Percentiles rank a stretch among this genome's conserved stretches.
Evolutionary conservation across 2,113 vertebrate species (phyloP).

Genomic region (Protobothrops flavoviridis): DNA sequence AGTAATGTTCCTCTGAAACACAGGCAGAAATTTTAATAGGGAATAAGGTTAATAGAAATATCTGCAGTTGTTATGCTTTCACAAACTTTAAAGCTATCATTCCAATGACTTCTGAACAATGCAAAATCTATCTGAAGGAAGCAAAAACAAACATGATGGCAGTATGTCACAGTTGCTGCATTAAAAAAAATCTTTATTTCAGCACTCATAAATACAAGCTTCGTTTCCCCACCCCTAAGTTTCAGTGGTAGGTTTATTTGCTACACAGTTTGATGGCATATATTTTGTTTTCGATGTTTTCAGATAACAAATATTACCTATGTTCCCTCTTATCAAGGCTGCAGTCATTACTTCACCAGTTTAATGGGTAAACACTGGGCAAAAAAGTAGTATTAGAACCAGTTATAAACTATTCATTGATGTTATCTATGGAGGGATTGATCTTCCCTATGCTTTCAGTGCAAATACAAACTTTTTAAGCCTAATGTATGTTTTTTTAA

Average conservation of each 20-base stretch:
- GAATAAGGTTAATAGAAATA: neutral
- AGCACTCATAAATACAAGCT: constrained; percentile 52
- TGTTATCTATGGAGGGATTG: neutral
- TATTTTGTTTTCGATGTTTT: neutral
- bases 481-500: neutral
- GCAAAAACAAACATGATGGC: accelerated
- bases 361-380: neutral
- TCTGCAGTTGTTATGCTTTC: neutral
- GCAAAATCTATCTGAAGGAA: neutral
- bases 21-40: neutral
- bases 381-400: neutral
- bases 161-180: constrained; percentile 29
- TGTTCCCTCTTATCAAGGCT: neutral
- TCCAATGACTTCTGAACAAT: neutral
- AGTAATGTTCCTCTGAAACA: neutral
- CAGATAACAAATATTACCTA: neutral
- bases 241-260: neutral
- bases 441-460: neutral
- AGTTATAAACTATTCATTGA: neutral
- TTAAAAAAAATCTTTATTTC: constrained; percentile 55
- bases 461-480: neutral
- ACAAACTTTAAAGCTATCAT: neutral
- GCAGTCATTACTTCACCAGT: neutral
- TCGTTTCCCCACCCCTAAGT: neutral
- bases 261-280: accelerated